phyloP scores from a whole-genome alignment of 2,113 vertebrate species.

The Oryzias woworae region DNA sequence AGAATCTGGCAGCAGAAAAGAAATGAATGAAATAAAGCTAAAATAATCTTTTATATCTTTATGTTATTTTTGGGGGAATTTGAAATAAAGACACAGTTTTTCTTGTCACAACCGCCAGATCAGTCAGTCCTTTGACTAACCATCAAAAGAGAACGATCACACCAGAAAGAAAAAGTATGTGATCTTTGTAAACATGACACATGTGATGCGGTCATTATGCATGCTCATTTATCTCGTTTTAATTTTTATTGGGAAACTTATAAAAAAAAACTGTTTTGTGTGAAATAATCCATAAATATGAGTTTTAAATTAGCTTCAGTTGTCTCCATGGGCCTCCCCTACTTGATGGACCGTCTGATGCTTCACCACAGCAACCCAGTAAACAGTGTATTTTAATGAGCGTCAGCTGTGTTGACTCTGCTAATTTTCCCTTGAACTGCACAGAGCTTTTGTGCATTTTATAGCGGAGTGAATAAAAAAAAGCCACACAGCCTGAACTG shows the following conservation, averaged over 20 bases:
- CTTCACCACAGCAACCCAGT: slow-evolving; percentile 8
- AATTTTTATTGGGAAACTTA: neutral
- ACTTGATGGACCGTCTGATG: neutral
- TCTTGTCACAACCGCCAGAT: no score
- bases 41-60: neutral
- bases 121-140: no score
- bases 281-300: slow-evolving; percentile 1
- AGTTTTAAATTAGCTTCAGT: neutral
- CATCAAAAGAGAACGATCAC: no score
- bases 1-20: neutral
- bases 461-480: neutral
- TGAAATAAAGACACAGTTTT: no score
- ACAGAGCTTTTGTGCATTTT: slow-evolving; percentile 6
- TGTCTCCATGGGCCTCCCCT: neutral
- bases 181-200: neutral
- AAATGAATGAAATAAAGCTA: neutral
- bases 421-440: slow-evolving; percentile 16
- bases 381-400: neutral
- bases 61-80: neutral
- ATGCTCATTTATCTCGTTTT: neutral
- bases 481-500: slow-evolving; percentile 1
- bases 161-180: neutral
- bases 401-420: slow-evolving; percentile 25
- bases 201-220: neutral
- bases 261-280: neutral